phyloP scores from a whole-genome alignment of 2,888 invertebrate genomes.

The Xestia rhomboidea region DNA sequence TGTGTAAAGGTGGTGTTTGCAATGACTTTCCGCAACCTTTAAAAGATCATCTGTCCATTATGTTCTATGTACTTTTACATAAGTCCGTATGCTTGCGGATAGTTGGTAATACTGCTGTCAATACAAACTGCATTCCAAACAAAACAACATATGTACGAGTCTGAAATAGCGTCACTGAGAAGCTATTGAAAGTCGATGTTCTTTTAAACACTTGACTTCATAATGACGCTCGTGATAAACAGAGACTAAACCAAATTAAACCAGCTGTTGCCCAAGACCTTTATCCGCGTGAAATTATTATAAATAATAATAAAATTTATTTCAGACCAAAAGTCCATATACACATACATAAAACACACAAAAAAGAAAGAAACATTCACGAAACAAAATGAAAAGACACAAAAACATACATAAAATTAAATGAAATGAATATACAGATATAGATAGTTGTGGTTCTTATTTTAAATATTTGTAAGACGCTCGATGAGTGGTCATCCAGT shows the following conservation, averaged over 20 bases:
- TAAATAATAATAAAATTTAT: too few species aligned
- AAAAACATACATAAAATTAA: too few species aligned
- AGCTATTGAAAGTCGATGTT: neutral
- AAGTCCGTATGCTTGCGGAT: neutral
- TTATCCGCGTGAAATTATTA: too few species aligned
- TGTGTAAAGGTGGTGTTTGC: constrained; percentile 34
- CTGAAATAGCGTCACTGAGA: neutral
- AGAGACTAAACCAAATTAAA: neutral
- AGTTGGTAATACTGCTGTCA: neutral
- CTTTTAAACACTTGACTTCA: neutral
- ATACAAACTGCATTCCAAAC: neutral
- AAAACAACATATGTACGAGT: neutral
- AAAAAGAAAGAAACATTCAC: too few species aligned
- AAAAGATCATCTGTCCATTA: constrained; percentile 36
- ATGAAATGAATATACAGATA: too few species aligned
- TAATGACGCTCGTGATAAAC: neutral
- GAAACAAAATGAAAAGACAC: too few species aligned
- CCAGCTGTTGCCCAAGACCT: too few species aligned
- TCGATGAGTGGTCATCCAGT: too few species aligned
- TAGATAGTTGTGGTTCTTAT: too few species aligned
- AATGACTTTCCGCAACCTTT: constrained; percentile 35
- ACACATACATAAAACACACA: too few species aligned
- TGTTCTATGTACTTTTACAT: constrained; percentile 3
- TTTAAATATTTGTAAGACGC: too few species aligned
- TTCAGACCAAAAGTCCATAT: too few species aligned